A percentile compares a stretch with the other conserved stretches of the same genome.
Conservation (phyloP, 2,888 invertebrate species). For the Cataglyphis cursor region DNA sequence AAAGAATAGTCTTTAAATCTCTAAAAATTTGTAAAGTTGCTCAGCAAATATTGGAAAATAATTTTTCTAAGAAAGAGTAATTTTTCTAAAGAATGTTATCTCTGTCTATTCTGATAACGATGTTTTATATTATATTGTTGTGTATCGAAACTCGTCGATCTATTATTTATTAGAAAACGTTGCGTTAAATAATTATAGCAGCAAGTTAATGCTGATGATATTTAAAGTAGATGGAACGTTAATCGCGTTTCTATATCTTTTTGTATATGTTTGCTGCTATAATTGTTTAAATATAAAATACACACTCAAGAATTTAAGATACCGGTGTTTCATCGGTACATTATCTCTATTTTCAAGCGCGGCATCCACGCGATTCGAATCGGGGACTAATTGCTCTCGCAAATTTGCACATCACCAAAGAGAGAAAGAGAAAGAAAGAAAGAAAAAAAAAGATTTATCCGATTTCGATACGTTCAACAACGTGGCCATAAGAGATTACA, state of each 20-base stretch:
- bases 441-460: conserved; percentile 49
- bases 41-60: background rate
- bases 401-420: background rate
- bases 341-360: background rate
- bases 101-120: background rate
- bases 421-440: background rate
- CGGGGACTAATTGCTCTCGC: background rate
- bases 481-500: conserved; percentile 49
- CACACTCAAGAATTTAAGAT: background rate
- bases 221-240: background rate
- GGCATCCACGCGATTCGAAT: background rate
- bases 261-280: background rate
- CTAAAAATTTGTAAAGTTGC: background rate
- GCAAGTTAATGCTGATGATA: background rate
- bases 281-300: background rate
- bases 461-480: conserved; percentile 49
- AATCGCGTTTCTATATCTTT: background rate
- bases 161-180: background rate
- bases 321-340: background rate
- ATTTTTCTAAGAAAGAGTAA: background rate
- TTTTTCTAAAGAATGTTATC: background rate
- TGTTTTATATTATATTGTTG: background rate
- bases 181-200: background rate
- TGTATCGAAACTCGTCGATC: background rate
- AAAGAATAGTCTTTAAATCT: background rate